Evolutionary conservation across 2,113 vertebrate species (phyloP).

Genomic region (Damaliscus lunatus): DNA sequence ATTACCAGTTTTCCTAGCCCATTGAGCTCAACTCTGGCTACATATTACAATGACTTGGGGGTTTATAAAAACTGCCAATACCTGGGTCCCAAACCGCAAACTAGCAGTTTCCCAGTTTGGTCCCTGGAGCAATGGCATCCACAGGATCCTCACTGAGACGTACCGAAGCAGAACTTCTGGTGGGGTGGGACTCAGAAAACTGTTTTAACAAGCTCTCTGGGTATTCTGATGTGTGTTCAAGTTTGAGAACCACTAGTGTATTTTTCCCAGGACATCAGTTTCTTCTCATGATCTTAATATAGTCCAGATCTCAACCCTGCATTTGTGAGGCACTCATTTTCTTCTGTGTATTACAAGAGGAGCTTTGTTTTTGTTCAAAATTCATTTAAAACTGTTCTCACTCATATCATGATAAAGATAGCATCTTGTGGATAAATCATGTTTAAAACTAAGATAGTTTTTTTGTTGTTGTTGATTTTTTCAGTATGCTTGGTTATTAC

Average conservation of each 20-base stretch:
- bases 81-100: neutral
- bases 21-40: neutral
- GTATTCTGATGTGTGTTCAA: neutral
- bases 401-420: neutral
- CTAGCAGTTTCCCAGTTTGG: neutral
- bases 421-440: neutral
- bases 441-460: neutral
- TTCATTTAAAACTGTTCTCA: neutral
- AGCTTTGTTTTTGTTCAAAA: neutral
- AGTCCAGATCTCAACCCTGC: neutral
- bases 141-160: neutral
- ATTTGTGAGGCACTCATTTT: too few species aligned
- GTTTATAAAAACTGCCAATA: neutral
- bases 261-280: neutral
- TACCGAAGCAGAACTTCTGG: neutral
- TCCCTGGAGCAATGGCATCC: neutral
- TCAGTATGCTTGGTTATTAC: neutral
- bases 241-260: neutral
- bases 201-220: neutral
- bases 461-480: neutral
- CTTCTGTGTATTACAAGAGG: neutral
- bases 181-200: neutral
- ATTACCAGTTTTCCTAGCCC: neutral
- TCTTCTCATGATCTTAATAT: neutral
- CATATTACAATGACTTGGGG: neutral